phyloP scores from a whole-genome alignment of 1,140 invertebrate genomes.

The Agrypnia vestita region DNA sequence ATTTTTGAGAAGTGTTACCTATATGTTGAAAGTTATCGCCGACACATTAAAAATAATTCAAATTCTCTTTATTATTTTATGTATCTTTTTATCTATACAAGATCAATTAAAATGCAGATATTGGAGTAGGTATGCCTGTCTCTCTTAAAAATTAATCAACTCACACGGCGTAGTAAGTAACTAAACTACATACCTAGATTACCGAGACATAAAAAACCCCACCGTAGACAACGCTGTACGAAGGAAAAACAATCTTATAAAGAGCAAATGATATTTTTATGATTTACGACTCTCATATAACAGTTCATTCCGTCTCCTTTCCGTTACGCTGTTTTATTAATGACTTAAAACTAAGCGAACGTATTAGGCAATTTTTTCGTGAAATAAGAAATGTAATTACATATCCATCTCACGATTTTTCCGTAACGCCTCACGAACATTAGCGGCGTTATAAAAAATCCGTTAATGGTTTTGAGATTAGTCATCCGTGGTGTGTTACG shows the following conservation, averaged over 20 bases:
- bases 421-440: slow-evolving; percentile 11
- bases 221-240: slow-evolving; percentile 2
- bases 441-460: slow-evolving; percentile 46
- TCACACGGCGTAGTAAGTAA: too few relatives aligned
- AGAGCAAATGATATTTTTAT: slow-evolving; percentile 37
- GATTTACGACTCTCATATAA: slow-evolving; percentile 23
- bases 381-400: slow-evolving; percentile 45
- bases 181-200: too few relatives aligned
- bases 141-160: too few relatives aligned
- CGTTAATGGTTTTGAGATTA: slow-evolving; percentile 60
- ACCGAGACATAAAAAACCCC: neutral
- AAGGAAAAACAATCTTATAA: slow-evolving; percentile 1
- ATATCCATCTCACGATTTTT: slow-evolving; percentile 41
- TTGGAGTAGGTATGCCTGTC: too few relatives aligned
- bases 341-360: slow-evolving; percentile 37
- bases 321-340: slow-evolving; percentile 40
- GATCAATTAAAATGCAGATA: too few relatives aligned
- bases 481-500: slow-evolving; percentile 43
- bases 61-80: too few relatives aligned
- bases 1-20: too few relatives aligned
- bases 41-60: too few relatives aligned
- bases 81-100: too few relatives aligned
- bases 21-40: too few relatives aligned
- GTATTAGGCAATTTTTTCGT: slow-evolving; percentile 43
- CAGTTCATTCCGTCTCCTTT: slow-evolving; percentile 25